Evolutionary conservation across 1,140 invertebrate genomes (phyloP).

Genomic region (Halesus radiatus): DNA sequence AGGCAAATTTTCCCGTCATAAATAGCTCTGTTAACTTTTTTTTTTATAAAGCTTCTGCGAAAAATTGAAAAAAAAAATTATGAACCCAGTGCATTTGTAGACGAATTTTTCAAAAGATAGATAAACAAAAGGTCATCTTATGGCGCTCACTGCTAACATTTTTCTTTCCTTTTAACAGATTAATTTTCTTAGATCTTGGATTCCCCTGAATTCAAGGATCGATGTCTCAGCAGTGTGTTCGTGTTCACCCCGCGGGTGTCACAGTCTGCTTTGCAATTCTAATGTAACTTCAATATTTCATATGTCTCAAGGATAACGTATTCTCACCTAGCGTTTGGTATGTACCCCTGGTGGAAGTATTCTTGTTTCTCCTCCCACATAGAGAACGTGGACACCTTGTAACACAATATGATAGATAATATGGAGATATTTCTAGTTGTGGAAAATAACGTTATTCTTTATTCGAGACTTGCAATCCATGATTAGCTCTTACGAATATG

Average conservation of each 20-base stretch:
- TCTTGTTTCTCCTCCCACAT: slow-evolving; percentile 12
- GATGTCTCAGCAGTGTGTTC: slow-evolving; percentile 26
- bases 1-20: too few species aligned
- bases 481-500: too few species aligned
- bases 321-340: slow-evolving; percentile 30
- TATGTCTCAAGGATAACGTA: slow-evolving; percentile 51
- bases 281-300: slow-evolving; percentile 53
- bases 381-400: background rate
- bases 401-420: background rate
- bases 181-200: background rate
- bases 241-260: slow-evolving; percentile 41
- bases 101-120: too few species aligned
- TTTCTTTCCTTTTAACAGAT: background rate
- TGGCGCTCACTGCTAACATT: background rate
- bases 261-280: slow-evolving; percentile 51
- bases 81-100: too few species aligned
- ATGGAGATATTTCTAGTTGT: too few species aligned
- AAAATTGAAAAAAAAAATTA: too few species aligned
- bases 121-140: too few species aligned
- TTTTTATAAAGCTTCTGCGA: too few species aligned
- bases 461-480: too few species aligned
- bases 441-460: too few species aligned
- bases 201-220: slow-evolving; percentile 4
- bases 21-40: too few species aligned
- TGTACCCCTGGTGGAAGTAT: background rate